Evolutionary conservation across 2,888 invertebrate species (phyloP).

Genomic region (Sialis lutaria): DNA sequence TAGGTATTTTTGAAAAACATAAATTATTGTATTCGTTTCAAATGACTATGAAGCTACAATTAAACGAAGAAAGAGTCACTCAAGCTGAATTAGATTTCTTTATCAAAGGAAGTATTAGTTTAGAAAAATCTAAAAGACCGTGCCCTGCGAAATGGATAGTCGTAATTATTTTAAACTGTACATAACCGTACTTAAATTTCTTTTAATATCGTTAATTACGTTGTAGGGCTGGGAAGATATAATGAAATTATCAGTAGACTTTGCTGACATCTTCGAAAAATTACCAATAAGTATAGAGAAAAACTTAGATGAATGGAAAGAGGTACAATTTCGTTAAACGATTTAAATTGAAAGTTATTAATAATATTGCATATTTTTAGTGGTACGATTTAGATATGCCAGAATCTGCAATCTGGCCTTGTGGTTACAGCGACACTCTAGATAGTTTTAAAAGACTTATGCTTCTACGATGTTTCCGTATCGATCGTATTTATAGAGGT

Average conservation of each 20-base stretch:
- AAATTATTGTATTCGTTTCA: constrained; percentile 82
- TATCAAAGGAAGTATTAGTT: constrained; percentile 65
- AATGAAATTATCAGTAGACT: constrained; percentile 50
- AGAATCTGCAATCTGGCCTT: constrained; percentile 53
- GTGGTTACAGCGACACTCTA: constrained; percentile 45
- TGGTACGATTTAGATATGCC: constrained; percentile 79
- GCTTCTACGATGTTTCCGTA: constrained; percentile 75
- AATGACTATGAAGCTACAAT: constrained; percentile 70
- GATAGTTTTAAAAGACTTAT: constrained; percentile 55
- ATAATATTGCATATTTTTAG: constrained; percentile 22
- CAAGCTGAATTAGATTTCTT: constrained; percentile 76
- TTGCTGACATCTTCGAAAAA: constrained; percentile 42
- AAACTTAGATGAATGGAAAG: constrained; percentile 42
- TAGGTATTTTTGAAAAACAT: constrained; percentile 80
- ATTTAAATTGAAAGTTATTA: constrained; percentile 12
- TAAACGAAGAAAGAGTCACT: constrained; percentile 40
- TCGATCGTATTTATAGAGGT: constrained; percentile 76
- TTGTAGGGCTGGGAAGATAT: constrained; percentile 68
- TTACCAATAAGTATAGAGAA: constrained; percentile 45
- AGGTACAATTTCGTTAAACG: constrained; percentile 26
- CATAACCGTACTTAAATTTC: not conserved
- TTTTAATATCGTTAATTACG: not conserved
- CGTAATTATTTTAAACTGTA: constrained; percentile 14
- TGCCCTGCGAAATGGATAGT: constrained; percentile 61
- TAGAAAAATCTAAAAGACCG: constrained; percentile 49